phyloP scores from a whole-genome alignment of 1,140 invertebrate genomes.

The Caligus rogercresseyi region DNA sequence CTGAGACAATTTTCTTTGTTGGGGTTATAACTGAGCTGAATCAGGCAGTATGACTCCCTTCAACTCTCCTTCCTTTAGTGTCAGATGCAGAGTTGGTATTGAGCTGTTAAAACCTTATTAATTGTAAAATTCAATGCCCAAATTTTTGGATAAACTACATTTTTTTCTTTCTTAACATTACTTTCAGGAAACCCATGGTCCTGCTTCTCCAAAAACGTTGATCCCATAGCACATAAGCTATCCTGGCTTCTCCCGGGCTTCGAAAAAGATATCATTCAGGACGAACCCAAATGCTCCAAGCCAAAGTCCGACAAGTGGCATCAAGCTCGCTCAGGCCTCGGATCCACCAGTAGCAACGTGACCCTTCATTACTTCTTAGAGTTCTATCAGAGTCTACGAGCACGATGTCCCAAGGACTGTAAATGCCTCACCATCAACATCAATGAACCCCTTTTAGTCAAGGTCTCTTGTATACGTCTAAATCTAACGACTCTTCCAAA shows the following conservation, averaged over 20 bases:
- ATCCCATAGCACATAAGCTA: not conserved
- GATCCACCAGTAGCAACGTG: not conserved
- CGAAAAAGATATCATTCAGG: not conserved
- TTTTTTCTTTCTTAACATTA: too few relatives aligned
- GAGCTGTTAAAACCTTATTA: too few relatives aligned
- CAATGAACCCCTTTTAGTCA: not conserved
- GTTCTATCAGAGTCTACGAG: not conserved
- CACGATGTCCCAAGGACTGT: not conserved
- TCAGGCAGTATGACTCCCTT: too few relatives aligned
- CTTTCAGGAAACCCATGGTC: not conserved
- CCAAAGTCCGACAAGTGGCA: not conserved
- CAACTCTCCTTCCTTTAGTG: too few relatives aligned
- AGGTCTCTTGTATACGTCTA: not conserved
- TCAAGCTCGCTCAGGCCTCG: not conserved
- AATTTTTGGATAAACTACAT: too few relatives aligned
- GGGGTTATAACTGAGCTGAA: too few relatives aligned
- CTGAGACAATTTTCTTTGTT: too few relatives aligned
- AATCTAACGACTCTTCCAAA: not conserved
- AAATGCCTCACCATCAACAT: not conserved
- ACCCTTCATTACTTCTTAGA: not conserved
- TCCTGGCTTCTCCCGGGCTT: not conserved
- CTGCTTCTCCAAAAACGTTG: not conserved
- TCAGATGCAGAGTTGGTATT: too few relatives aligned
- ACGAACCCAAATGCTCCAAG: not conserved
- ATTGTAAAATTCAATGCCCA: too few relatives aligned